Evolutionary conservation across 2,113 vertebrate genomes (phyloP), one percentile per base, ranked within the genome.

Genomic region (Notechis scutatus): DNA sequence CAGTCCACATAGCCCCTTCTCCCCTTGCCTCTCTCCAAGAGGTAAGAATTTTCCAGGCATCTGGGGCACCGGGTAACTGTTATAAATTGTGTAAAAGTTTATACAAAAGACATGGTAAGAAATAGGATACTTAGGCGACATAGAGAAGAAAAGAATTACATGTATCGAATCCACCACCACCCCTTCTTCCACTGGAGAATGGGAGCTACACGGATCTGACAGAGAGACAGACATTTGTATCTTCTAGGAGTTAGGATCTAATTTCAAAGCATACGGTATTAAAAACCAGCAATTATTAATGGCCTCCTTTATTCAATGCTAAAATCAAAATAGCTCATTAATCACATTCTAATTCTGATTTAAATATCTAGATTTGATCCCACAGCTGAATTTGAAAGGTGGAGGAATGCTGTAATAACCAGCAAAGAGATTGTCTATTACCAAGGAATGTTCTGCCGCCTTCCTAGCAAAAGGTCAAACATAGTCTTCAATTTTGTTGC

Each of bases 321-420:
- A 29, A 52, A 34, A 42, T 52, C 29, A 39, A 64, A 61, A 64
- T 10, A 85, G 29, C 90, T 81, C 47, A 39, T 11, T 39, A 56
- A 85, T 55, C 69, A 85, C 29, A 85, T 26, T 26, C 42, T 55
- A 85, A 87, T 39, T n/a, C 69, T 74, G 34, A 92, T 52, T n/a
- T 45, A 56, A 87, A 42, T 92, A 87, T 23, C 85, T 42, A 87
- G 24, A 91, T 91, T 91, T 91, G 50, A 61, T 91, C 29, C 56
- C n/a, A 91, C 1, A 34, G 69, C 6, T 18, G 24, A 57, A 85
- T 26, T 54, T 45, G 52, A 45, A 2, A 91, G 69, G 52, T 50
- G 7, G 26, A 52, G 10, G 47, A 21, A 34, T 52, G 21, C 45
- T n/a, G 29, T 8, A 34, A n/a, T 39, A 34, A 69, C 8, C 52